A percentile compares a stretch with the other conserved stretches of the same genome.
These are phyloP conservation scores for Neodiprion pinetum DNA, from an alignment of 1,140 invertebrate species.

Conservation along the genomic window DNA sequence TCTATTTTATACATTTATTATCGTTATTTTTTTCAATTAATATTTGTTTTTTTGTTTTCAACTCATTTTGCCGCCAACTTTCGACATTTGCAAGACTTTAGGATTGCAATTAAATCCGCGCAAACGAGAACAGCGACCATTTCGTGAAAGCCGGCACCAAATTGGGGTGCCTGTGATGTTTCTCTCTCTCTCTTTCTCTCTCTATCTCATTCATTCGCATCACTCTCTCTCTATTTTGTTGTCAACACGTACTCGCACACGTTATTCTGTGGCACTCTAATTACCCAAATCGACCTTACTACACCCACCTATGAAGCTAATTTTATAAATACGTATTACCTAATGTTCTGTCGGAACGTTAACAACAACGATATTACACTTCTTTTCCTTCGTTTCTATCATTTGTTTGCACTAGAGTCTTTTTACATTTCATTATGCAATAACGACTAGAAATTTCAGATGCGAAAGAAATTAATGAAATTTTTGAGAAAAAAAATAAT, in stretches of 20 bases:
- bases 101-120: not conserved
- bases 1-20: constrained; percentile 24
- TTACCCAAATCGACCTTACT: too few relatives aligned
- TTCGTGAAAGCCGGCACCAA: constrained; percentile 52
- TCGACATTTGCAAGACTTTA: too few relatives aligned
- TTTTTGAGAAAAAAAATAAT: constrained; percentile 15
- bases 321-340: not conserved
- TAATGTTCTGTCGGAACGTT: too few relatives aligned
- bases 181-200: constrained; percentile 17
- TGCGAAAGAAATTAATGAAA: constrained; percentile 27
- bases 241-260: constrained; percentile 33
- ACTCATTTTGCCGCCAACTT: not conserved
- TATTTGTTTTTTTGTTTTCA: not conserved
- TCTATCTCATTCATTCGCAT: not conserved
- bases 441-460: constrained; percentile 36
- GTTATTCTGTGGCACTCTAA: constrained; percentile 55
- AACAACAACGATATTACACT: too few relatives aligned
- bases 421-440: constrained; percentile 29
- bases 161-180: not conserved
- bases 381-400: too few relatives aligned
- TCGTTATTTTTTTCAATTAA: constrained; percentile 18
- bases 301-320: not conserved
- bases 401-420: constrained; percentile 8
- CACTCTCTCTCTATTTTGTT: not conserved
- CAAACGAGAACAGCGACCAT: constrained; percentile 61